Evolutionary conservation across 2,113 vertebrate genomes (phyloP).

Genomic region (Thalassarche chlororhynchos): DNA sequence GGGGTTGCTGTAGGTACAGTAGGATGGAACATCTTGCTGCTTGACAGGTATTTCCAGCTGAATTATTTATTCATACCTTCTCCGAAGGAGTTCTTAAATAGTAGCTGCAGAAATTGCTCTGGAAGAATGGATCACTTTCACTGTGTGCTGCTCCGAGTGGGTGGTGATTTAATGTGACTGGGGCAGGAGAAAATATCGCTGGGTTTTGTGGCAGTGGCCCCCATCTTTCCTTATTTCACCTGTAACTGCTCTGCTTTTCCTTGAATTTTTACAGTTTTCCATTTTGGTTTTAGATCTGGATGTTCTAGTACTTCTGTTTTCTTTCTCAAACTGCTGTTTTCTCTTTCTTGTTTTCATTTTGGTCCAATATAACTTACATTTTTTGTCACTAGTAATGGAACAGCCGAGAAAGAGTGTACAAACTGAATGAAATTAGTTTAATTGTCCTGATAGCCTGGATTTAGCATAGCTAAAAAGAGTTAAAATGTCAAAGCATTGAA

Average conservation of each 20-base stretch:
- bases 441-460: background rate
- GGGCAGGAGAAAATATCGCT: background rate
- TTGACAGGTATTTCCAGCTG: slow-evolving; percentile 52
- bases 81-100: background rate
- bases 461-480: background rate
- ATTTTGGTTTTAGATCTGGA: background rate
- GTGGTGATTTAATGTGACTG: background rate
- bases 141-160: background rate
- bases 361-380: background rate
- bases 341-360: background rate
- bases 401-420: background rate
- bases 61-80: background rate
- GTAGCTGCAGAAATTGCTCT: background rate
- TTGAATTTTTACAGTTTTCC: background rate
- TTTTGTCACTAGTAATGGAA: background rate
- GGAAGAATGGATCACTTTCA: background rate
- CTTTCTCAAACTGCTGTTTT: background rate
- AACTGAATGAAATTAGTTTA: background rate
- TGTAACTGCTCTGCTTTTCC: background rate
- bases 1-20: background rate
- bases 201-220: background rate
- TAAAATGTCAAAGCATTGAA: background rate
- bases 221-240: background rate
- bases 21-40: background rate
- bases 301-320: background rate